Evolutionary conservation across 2,113 vertebrate species (phyloP).

Genomic region (Argyrosomus japonicus): DNA sequence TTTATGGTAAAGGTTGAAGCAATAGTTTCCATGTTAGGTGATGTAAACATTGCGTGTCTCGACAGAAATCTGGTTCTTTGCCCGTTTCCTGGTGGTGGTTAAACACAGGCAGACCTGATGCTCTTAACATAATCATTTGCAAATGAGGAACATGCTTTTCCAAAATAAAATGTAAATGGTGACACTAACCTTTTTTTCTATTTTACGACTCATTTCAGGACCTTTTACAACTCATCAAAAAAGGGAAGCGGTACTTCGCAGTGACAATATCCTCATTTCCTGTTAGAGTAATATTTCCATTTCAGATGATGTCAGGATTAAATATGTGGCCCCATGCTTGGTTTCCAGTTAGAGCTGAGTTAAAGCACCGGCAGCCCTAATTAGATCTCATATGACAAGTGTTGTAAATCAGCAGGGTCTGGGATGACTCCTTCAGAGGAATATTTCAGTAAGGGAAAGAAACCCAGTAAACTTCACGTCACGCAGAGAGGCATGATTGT

Average conservation of each 20-base stretch:
- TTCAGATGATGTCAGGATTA: constrained; percentile 34
- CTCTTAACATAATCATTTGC: constrained; percentile 51
- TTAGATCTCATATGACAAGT: constrained; percentile 41
- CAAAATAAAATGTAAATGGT: constrained; percentile 16
- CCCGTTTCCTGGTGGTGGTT: constrained; percentile 68
- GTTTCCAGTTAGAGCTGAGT: constrained; percentile 36
- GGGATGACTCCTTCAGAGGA: constrained; percentile 48
- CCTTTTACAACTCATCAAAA: constrained; percentile 10
- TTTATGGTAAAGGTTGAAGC: constrained; percentile 65
- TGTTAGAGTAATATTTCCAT: constrained; percentile 6
- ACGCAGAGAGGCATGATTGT: constrained; percentile 29
- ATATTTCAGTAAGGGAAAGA: constrained; percentile 31
- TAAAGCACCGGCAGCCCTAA: constrained; percentile 25
- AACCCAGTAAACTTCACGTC: constrained; percentile 31
- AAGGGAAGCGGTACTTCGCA: background rate
- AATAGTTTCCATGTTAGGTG: constrained; percentile 74
- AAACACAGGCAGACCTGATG: constrained; percentile 66
- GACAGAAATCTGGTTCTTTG: constrained; percentile 62
- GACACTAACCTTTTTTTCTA: constrained; percentile 18
- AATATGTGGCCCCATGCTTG: constrained; percentile 19
- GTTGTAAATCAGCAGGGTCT: constrained; percentile 51
- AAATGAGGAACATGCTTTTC: constrained; percentile 62
- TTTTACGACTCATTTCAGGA: background rate
- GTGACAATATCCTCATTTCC: constrained; percentile 3
- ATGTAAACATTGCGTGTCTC: constrained; percentile 69